Base-by-base conservation (phyloP, 2,113 vertebrate species). In the Tachysurus fulvidraco region DNA sequence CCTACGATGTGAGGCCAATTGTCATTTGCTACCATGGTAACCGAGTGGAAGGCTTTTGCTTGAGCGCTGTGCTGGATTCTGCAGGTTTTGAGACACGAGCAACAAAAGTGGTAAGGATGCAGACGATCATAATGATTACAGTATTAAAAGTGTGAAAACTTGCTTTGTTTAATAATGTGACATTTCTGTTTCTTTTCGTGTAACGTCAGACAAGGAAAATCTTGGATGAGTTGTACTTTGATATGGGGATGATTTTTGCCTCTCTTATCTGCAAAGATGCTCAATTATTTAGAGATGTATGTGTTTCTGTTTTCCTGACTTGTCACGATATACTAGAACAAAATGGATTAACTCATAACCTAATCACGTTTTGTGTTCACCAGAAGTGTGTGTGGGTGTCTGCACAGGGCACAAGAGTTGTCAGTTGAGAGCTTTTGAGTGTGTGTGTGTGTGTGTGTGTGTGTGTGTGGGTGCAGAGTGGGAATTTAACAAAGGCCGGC, bases 11-110 rank as follows among this genome's bases (percentile, higher is more conserved):
- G 86, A 89, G 88, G 88, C 88, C 88, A 87, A 89, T 89, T 90
- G 89, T 89, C 89, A 89, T 90, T 89, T 87, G 89, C 88, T 89
- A 54, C 89, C 89, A 90, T 90, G 89, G 89, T 86, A 90, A 90
- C 89, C 65, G 84, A 90, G 86, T 84, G 59, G 67, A 89, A 78
- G 83, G 84, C 88, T 84, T 85, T 90, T 71, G 83, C 89, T 87
- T 69, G 83, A 81, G 88, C 67, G 83, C 86, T 85, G 28, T 83
- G 83, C 83, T 87, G 86, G 84, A 90, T 88, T 90, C 69, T 89
- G 86, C 88, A 81, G 85, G 76, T 80, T 81, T 89, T 12, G 82
- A 86, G 81, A 85, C 55, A 74, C 19, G 19, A 80, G 79, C 59
- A 87, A 10, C 52, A 46, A 64, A 85, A 78, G 78, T 83, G 83